These are phyloP conservation scores for Plectropomus leopardus DNA, from an alignment of 2,113 vertebrate species.

Conservation along the genomic window DNA sequence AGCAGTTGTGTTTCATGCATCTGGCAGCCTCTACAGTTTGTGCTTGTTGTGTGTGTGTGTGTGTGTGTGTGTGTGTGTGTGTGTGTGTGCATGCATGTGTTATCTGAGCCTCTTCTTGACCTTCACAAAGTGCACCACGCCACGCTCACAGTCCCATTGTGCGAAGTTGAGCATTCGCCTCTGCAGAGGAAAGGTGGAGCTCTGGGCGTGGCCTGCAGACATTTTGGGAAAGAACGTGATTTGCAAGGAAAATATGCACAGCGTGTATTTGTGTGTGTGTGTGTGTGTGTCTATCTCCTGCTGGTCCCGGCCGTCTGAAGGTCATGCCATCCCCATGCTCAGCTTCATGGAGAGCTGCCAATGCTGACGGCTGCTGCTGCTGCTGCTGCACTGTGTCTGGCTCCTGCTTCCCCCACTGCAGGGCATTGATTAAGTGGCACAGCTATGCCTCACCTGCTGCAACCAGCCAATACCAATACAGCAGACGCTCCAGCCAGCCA, in stretches of 20 bases:
- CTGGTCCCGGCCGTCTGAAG: constrained; percentile 61
- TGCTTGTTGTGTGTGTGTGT: background rate
- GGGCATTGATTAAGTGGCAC: constrained; percentile 78
- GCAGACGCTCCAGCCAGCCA: constrained; percentile 60
- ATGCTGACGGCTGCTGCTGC: constrained; percentile 63
- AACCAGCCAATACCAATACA: constrained; percentile 70
- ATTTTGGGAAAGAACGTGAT: constrained; percentile 50
- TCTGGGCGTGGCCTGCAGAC: constrained; percentile 54
- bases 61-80: background rate
- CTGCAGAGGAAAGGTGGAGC: constrained; percentile 49
- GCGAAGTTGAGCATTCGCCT: constrained; percentile 1
- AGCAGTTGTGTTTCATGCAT: background rate
- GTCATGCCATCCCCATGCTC: constrained; percentile 72
- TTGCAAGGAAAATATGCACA: constrained; percentile 16
- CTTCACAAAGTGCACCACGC: constrained; percentile 39
- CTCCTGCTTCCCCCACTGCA: constrained; percentile 64
- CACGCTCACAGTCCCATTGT: constrained; percentile 7
- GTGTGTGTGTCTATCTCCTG: constrained; percentile 24
- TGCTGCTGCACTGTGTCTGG: constrained; percentile 69
- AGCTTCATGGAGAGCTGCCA: constrained; percentile 72
- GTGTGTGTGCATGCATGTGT: constrained; percentile 24
- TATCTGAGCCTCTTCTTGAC: constrained; percentile 40
- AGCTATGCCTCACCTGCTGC: constrained; percentile 75
- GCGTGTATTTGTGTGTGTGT: constrained; percentile 31
- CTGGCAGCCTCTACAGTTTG: constrained; percentile 15